Evolutionary conservation across 2,888 invertebrate genomes (phyloP), one percentile per base, ranked within the genome.

Genomic region (Hofmannophila pseudospretella): DNA sequence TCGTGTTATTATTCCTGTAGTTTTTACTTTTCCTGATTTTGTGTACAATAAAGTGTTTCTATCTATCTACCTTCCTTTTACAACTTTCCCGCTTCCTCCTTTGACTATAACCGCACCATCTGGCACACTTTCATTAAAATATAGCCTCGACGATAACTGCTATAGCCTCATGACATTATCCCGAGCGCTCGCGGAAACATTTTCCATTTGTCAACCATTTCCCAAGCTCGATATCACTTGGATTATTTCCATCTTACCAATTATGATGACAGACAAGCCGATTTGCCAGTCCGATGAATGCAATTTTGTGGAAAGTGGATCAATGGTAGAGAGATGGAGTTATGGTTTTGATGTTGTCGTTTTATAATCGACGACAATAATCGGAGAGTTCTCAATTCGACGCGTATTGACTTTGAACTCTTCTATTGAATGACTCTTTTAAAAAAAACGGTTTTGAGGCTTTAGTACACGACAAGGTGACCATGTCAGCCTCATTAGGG

Each of bases 101-200:
- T 1, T 27, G 10, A 11, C 11, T 27, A 20, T 12, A 14, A 11
- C 3, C 3, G 5, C 12, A 11, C 32, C 23, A 20, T 13, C 14
- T 44, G 47, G 35, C 47, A 42, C 40, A 42, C 36, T 44, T 47
- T 34, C 36, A 28, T 31, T 38, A 9, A n/a, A 11, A 22, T 7
- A 10, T 4, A 10, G 12, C 5, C 32, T 12, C 37, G 23, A 32
- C 26, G 27, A 35, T 35, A 34, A 25, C 38, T 8, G 22, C 22
- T 16, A 26, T 26, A 42, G 41, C 38, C 32, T 36, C 39, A 30
- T 11, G 22, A 46, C 42, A 48, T 51, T 51, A 51, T 41, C 40
- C 41, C 38, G 47, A 39, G 40, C 43, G 46, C 36, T 39, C 31
- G 51, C 54, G 47, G 58, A 52, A 58, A 40, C 44, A 45, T 51